Evolutionary conservation across 1,140 invertebrate species (phyloP).

Genomic region (Heliconius hewitsoni): DNA sequence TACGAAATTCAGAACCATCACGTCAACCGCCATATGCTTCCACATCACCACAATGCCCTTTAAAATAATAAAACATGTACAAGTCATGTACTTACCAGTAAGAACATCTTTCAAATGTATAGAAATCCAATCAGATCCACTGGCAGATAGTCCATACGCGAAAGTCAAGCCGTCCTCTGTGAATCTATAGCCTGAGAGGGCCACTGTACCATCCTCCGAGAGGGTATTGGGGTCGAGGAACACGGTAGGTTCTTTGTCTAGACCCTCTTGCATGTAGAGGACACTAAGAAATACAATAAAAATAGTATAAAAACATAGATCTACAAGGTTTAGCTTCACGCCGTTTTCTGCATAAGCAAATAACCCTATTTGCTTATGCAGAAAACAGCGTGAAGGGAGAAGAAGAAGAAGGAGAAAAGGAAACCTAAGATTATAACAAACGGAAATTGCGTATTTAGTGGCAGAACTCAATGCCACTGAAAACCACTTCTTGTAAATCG

Average conservation of each 20-base stretch:
- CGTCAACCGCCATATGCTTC: too few species aligned
- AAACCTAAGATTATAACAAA: too few species aligned
- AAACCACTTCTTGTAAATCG: too few species aligned
- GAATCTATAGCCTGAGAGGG: constrained; percentile 90
- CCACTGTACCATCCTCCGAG: constrained; percentile 96
- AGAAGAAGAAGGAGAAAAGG: too few species aligned
- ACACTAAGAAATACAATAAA: constrained; percentile 85
- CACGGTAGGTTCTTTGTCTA: constrained; percentile 90
- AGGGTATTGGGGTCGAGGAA: constrained; percentile 97
- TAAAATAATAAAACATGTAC: background rate
- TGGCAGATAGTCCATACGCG: constrained; percentile 95
- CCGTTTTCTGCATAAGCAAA: too few species aligned
- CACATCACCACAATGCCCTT: too few species aligned
- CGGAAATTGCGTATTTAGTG: too few species aligned
- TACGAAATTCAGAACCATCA: too few species aligned
- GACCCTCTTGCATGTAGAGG: constrained; percentile 92
- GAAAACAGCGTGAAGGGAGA: too few species aligned
- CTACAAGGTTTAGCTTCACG: background rate
- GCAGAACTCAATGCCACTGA: too few species aligned
- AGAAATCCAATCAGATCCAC: constrained; percentile 97
- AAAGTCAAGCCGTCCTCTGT: constrained; percentile 95
- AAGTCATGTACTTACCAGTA: constrained; percentile 81
- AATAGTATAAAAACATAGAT: background rate
- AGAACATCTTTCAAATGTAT: constrained; percentile 91
- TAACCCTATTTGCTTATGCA: too few species aligned